Conservation (phyloP, 2,888 invertebrate genomes). For the Drosophila kanekoi region DNA sequence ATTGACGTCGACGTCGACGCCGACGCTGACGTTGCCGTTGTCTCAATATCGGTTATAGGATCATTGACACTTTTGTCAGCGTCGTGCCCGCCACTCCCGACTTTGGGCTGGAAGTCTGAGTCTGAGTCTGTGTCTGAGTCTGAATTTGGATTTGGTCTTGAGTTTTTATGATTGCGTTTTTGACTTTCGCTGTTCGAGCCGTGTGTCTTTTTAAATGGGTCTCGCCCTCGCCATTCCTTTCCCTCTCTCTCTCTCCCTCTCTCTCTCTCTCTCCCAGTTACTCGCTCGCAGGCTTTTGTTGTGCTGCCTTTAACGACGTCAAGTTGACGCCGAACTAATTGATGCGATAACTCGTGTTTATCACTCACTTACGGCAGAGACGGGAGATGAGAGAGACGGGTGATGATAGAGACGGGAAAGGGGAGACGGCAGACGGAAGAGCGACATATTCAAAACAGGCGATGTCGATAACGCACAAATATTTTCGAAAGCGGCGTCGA, state of each 20-base stretch:
- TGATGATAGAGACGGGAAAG: conserved; percentile 9
- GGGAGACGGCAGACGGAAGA: conserved; percentile 22
- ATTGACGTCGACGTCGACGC: conserved; percentile 21
- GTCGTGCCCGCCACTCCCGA: background rate
- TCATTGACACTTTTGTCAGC: conserved; percentile 75
- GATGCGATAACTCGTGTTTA: conserved; percentile 79
- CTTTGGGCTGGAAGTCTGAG: conserved; percentile 19
- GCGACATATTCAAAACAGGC: conserved; percentile 53
- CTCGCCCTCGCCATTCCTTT: conserved; percentile 7
- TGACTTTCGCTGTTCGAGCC: conserved; percentile 53
- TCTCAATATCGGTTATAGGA: conserved; percentile 79
- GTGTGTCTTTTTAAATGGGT: conserved; percentile 22
- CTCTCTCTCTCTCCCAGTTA: conserved; percentile 1
- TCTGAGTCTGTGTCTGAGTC: conserved; percentile 2
- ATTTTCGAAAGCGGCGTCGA: conserved; percentile 57
- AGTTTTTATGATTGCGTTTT: conserved; percentile 59
- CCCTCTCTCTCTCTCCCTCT: conserved; percentile 2
- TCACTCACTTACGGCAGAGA: conserved; percentile 73
- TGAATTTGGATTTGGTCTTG: conserved; percentile 26
- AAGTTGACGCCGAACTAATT: conserved; percentile 80
- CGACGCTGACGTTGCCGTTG: conserved; percentile 30
- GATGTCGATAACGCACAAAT: conserved; percentile 66
- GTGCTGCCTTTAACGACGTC: conserved; percentile 72
- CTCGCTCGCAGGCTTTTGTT: conserved; percentile 40
- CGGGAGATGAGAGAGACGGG: conserved; percentile 20